phyloP scores from a whole-genome alignment of 2,113 vertebrate genomes.

The Cnemophilus loriae region DNA sequence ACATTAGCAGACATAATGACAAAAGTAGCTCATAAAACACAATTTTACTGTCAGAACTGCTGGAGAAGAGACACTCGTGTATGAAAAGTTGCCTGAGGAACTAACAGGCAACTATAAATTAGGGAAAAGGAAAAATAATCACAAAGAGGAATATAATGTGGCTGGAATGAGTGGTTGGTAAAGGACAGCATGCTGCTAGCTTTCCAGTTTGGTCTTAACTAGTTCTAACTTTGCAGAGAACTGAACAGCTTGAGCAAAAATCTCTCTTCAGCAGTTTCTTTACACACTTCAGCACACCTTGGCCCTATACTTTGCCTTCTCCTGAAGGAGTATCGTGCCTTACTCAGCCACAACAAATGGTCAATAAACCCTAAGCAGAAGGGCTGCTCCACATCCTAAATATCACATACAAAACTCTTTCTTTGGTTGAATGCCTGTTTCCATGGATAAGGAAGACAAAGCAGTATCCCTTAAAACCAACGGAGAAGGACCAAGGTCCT shows the following conservation, averaged over 20 bases:
- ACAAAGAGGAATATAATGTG: neutral
- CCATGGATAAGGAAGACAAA: neutral
- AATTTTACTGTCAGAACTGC: neutral
- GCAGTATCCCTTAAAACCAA: neutral
- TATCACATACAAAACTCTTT: neutral
- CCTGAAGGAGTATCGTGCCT: neutral
- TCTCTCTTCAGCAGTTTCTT: neutral
- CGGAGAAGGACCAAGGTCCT: neutral
- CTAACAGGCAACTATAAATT: neutral
- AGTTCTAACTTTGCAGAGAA: neutral
- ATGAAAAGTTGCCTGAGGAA: neutral
- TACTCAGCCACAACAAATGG: neutral
- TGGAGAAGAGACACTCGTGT: neutral
- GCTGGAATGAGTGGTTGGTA: neutral
- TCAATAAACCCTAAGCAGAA: neutral
- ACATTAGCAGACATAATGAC: neutral
- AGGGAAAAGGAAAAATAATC: neutral
- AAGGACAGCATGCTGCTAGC: neutral
- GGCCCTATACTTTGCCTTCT: neutral
- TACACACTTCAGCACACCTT: neutral
- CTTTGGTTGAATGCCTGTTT: neutral
- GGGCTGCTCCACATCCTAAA: neutral
- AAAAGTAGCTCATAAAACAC: neutral
- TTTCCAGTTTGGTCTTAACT: neutral
- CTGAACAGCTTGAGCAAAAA: accelerated